A percentile compares a stretch with the other conserved stretches of the same genome.
Conservation (phyloP, 2,888 invertebrate genomes). For the Bembecia ichneumoniformis region DNA sequence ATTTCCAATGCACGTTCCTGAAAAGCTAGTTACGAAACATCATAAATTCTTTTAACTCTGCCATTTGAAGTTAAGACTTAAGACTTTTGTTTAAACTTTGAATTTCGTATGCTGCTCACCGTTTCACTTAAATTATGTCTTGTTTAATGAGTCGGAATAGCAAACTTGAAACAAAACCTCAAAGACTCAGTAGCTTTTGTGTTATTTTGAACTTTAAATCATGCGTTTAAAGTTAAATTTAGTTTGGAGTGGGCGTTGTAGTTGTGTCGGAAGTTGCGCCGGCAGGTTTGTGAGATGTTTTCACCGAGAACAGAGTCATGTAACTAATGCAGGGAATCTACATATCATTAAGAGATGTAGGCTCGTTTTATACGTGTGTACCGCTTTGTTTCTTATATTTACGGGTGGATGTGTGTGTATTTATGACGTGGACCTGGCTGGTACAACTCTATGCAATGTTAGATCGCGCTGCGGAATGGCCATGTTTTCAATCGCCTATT, state of each 20-base stretch:
- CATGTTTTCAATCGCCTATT: conserved; percentile 58
- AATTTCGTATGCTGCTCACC: conserved; percentile 25
- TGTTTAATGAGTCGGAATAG: conserved; percentile 66
- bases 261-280: conserved; percentile 14
- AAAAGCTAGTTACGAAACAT: conserved; percentile 24
- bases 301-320: conserved; percentile 68
- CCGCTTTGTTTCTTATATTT: conserved; percentile 68
- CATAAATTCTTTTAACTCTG: conserved; percentile 18
- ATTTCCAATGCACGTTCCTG: conserved; percentile 37
- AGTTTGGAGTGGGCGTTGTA: conserved; percentile 10
- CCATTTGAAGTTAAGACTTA: conserved; percentile 28
- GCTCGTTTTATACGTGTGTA: conserved; percentile 65
- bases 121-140: conserved; percentile 65
- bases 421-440: conserved; percentile 53
- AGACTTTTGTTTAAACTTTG: conserved; percentile 18
- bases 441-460: conserved; percentile 38
- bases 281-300: conserved; percentile 60
- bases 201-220: conserved; percentile 12
- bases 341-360: conserved; percentile 73
- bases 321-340: conserved; percentile 71
- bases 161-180: conserved; percentile 16
- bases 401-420: conserved; percentile 55
- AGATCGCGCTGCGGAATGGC: conserved; percentile 28
- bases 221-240: conserved; percentile 16
- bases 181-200: conserved; percentile 8